Evolutionary conservation across 2,888 invertebrate genomes (phyloP).

Genomic region (Cephus pulcher): DNA sequence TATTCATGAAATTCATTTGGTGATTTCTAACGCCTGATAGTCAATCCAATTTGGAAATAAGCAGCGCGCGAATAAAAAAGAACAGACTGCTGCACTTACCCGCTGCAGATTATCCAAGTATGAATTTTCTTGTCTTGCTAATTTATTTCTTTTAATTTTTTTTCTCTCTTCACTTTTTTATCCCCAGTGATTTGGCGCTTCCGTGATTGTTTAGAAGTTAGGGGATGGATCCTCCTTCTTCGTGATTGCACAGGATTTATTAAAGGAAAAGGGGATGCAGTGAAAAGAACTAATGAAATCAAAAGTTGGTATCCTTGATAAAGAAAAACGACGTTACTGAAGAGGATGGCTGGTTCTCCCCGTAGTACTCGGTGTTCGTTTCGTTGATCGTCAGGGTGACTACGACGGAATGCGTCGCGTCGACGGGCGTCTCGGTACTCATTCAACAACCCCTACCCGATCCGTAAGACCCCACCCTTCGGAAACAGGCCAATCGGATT

Average conservation of each 20-base stretch:
- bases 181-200: not conserved
- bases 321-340: not conserved
- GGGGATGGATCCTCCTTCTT: not conserved
- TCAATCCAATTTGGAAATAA: not conserved
- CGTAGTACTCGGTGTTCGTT: constrained; percentile 4
- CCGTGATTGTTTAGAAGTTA: not conserved
- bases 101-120: not conserved
- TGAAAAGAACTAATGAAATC: not conserved
- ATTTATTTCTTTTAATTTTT: not conserved
- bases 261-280: not conserved
- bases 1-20: not conserved
- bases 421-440: constrained; percentile 51
- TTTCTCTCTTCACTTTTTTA: not conserved
- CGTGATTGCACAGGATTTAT: not conserved
- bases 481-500: constrained; percentile 41
- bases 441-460: constrained; percentile 58
- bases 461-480: constrained; percentile 37
- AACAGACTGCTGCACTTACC: not conserved
- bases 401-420: constrained; percentile 54
- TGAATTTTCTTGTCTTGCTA: not conserved
- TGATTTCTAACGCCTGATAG: not conserved
- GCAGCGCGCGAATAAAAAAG: not conserved
- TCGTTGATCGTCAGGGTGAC: constrained; percentile 39
- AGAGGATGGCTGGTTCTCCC: not conserved
- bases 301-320: not conserved